phyloP scores from a whole-genome alignment of 2,797 vertebrate species.

The Antrozous pallidus region DNA sequence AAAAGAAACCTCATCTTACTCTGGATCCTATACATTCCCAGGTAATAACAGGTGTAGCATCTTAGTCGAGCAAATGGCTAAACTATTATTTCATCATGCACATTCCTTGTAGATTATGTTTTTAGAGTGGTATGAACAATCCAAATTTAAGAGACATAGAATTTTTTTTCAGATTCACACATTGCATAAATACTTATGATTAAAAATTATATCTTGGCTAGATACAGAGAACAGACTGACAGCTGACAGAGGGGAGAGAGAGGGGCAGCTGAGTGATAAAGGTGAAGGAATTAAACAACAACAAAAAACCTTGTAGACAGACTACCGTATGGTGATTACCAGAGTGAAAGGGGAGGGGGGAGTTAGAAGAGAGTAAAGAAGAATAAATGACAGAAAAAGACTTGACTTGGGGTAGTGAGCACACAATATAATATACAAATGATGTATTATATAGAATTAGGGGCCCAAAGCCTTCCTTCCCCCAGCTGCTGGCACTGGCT shows the following conservation, averaged over 20 bases:
- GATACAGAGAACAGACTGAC: background rate
- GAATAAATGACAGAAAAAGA: background rate
- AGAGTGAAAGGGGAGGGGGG: background rate
- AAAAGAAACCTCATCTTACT: background rate
- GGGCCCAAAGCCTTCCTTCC: no score
- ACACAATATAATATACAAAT: background rate
- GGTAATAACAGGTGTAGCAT: background rate
- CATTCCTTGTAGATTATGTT: background rate
- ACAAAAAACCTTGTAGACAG: background rate
- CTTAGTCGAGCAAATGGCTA: background rate
- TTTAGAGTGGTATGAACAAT: background rate
- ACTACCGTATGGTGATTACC: background rate
- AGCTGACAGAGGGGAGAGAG: no score
- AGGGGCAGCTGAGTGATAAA: background rate
- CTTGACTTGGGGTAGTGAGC: background rate
- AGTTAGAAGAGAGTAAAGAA: background rate
- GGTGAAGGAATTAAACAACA: background rate
- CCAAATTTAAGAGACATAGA: background rate
- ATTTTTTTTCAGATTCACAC: background rate
- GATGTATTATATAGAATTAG: background rate
- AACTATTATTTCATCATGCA: background rate
- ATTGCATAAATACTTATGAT: background rate
- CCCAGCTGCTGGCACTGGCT: no score
- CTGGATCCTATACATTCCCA: background rate
- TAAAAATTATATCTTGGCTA: background rate